Conservation (phyloP, 2,888 invertebrate species). For the Monoplex corrugatus region DNA sequence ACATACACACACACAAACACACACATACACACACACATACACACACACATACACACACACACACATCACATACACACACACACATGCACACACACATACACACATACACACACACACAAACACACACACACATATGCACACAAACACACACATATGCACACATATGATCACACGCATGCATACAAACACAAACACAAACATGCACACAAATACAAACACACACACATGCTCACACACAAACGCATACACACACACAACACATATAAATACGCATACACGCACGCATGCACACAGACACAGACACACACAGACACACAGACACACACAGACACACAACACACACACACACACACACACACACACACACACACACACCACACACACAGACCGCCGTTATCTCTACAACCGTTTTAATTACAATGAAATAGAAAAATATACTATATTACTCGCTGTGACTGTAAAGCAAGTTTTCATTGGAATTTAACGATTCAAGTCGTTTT, state of each 20-base stretch:
- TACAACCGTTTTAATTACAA: no score
- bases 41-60: not conserved
- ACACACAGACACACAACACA: constrained; percentile 1
- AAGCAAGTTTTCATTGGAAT: no score
- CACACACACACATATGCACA: constrained; percentile 18
- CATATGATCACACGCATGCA: not conserved
- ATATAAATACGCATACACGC: constrained; percentile 12
- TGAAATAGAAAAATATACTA: no score
- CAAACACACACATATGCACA: not conserved
- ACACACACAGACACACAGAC: constrained; percentile 29
- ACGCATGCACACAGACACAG: constrained; percentile 23
- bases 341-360: no score
- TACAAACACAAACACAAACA: not conserved
- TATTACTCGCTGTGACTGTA: no score
- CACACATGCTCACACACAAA: not conserved
- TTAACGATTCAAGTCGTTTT: no score
- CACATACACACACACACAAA: not conserved
- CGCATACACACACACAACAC: not conserved
- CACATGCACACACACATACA: constrained; percentile 14
- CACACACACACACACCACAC: no score
- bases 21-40: not conserved
- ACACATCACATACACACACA: not conserved
- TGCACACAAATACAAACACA: not conserved
- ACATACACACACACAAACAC: not conserved
- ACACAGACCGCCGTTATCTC: not conserved